Evolutionary conservation across 2,888 invertebrate species (phyloP).

Genomic region (Brachyopa scutellaris): DNA sequence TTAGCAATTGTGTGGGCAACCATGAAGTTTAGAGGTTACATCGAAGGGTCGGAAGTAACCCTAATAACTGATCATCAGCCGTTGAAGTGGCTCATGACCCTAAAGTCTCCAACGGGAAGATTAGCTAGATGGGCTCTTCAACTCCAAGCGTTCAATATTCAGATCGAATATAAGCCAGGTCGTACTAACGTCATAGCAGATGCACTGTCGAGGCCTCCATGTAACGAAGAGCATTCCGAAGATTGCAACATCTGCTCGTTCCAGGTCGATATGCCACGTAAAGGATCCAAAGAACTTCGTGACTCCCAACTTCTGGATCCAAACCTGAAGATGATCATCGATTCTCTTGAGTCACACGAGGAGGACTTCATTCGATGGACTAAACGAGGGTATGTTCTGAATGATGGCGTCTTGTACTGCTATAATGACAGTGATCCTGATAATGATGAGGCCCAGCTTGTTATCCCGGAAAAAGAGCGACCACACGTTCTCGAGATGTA

Average conservation of each 20-base stretch:
- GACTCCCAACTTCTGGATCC: neutral
- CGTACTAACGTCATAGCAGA: constrained; percentile 7
- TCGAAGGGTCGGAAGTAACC: constrained; percentile 7
- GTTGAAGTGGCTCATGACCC: neutral
- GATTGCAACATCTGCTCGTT: constrained; percentile 1
- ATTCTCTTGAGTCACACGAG: neutral
- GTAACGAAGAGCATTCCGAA: constrained; percentile 1
- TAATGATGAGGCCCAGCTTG: constrained; percentile 41
- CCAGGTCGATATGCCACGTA: neutral
- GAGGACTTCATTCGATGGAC: constrained; percentile 7
- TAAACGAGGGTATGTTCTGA: constrained; percentile 1
- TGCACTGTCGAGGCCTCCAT: constrained; percentile 10
- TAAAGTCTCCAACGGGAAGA: constrained; percentile 4
- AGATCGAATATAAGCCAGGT: constrained; percentile 8
- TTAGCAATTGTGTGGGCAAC: neutral
- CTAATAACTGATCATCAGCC: too few relatives aligned
- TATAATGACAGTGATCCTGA: constrained; percentile 40
- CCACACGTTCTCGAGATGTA: constrained; percentile 39
- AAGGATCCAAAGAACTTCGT: neutral
- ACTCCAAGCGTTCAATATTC: constrained; percentile 8
- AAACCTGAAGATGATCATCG: neutral
- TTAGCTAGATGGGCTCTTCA: constrained; percentile 15
- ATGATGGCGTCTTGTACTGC: constrained; percentile 47
- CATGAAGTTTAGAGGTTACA: too few relatives aligned
- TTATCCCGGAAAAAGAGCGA: constrained; percentile 34